These are phyloP conservation scores for Petrophora chlorosata DNA, from an alignment of 2,888 invertebrate species.

Conservation along the genomic window DNA sequence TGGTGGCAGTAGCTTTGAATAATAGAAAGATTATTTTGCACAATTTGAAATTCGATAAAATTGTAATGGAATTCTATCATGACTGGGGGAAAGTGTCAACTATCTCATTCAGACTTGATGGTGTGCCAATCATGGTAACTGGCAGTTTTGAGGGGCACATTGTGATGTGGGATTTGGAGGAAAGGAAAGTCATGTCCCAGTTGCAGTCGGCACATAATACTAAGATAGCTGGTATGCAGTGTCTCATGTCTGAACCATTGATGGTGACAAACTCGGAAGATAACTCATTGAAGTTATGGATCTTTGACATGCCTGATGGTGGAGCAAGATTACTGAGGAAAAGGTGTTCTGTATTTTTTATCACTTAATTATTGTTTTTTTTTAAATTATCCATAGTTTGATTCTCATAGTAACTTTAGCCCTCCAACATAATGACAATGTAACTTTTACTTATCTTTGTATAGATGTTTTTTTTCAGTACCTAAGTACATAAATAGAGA, in stretches of 20 bases:
- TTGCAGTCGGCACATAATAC: constrained; percentile 90
- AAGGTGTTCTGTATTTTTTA: constrained; percentile 72
- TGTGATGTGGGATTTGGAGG: constrained; percentile 96
- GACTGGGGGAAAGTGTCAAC: constrained; percentile 95
- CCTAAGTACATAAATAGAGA: too few relatives aligned
- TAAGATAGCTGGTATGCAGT: constrained; percentile 91
- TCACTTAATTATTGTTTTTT: not conserved
- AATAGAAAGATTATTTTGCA: constrained; percentile 93
- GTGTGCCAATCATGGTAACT: constrained; percentile 92
- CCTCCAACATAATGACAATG: not conserved
- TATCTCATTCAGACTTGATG: constrained; percentile 94
- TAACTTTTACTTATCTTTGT: too few relatives aligned
- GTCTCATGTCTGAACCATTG: constrained; percentile 94
- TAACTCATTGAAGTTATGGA: constrained; percentile 95
- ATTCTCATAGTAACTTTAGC: not conserved
- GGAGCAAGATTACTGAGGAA: constrained; percentile 91
- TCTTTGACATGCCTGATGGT: constrained; percentile 96
- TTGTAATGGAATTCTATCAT: constrained; percentile 92
- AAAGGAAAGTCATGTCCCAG: constrained; percentile 90
- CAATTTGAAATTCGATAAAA: constrained; percentile 93
- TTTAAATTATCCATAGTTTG: too few relatives aligned
- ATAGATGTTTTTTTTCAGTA: too few relatives aligned
- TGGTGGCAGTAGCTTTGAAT: constrained; percentile 93
- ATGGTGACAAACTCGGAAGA: constrained; percentile 96
- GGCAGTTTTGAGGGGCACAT: constrained; percentile 93